Evolutionary conservation across 2,113 vertebrate species (phyloP).

Genomic region (Mola mola): DNA sequence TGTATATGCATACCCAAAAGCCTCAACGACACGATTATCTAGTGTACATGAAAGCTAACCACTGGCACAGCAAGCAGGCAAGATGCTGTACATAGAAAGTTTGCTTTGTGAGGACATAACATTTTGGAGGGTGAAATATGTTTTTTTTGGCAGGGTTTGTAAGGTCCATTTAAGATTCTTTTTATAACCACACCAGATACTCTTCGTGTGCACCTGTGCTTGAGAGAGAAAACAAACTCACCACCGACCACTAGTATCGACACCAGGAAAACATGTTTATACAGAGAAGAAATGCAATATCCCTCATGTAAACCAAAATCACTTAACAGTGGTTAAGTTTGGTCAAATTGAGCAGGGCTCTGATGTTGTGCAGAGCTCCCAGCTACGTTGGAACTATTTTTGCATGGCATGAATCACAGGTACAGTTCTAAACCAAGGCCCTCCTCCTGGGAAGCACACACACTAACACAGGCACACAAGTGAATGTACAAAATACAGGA

Average conservation of each 20-base stretch:
- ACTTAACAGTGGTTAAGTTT: constrained; percentile 34
- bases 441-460: not conserved
- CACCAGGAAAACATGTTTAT: constrained; percentile 19
- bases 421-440: constrained; percentile 21
- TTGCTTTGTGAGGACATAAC: too few relatives aligned
- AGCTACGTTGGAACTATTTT: constrained; percentile 24
- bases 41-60: too few relatives aligned
- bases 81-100: constrained; percentile 32
- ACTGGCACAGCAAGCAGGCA: constrained; percentile 36
- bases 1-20: too few relatives aligned
- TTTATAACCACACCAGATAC: constrained; percentile 25
- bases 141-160: constrained; percentile 23
- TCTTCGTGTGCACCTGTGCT: constrained; percentile 29
- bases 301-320: constrained; percentile 18
- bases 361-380: constrained; percentile 20
- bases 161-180: constrained; percentile 38
- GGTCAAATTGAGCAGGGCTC: constrained; percentile 16
- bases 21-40: too few relatives aligned
- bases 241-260: not conserved
- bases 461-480: not conserved
- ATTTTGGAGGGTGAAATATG: too few relatives aligned
- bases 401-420: constrained; percentile 40
- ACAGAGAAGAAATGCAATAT: constrained; percentile 12
- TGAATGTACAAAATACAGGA: constrained; percentile 21
- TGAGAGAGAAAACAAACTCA: constrained; percentile 12